Percentiles rank a stretch among this genome's conserved stretches.
These are phyloP conservation scores for Ochlodes sylvanus DNA, from an alignment of 2,888 invertebrate species.

Conservation along the genomic window DNA sequence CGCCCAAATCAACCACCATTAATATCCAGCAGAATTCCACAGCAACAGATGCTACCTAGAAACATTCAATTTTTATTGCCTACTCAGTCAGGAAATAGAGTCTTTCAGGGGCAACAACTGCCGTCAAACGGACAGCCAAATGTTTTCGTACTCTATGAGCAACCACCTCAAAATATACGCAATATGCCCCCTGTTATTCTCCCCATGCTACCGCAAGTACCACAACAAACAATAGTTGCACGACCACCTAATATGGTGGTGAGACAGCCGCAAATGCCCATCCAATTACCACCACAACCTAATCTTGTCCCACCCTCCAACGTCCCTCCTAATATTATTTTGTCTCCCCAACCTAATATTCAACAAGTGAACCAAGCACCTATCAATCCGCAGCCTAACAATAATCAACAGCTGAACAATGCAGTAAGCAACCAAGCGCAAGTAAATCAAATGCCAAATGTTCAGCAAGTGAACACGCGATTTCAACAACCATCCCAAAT, in stretches of 20 bases:
- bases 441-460: slow-evolving; percentile 1
- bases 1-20: slow-evolving; percentile 5
- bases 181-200: slow-evolving; percentile 9
- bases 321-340: not conserved
- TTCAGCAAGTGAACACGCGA: slow-evolving; percentile 14
- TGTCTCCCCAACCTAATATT: slow-evolving; percentile 14
- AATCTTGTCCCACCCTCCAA: slow-evolving; percentile 11
- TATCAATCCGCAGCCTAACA: slow-evolving; percentile 2
- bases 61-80: slow-evolving; percentile 20
- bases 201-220: slow-evolving; percentile 2
- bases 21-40: slow-evolving; percentile 2
- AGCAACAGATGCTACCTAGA: slow-evolving; percentile 15
- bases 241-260: slow-evolving; percentile 16
- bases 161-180: slow-evolving; percentile 36
- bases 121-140: slow-evolving; percentile 41
- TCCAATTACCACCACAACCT: slow-evolving; percentile 20
- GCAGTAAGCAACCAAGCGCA: slow-evolving; percentile 4
- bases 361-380: slow-evolving; percentile 6
- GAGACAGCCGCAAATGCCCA: slow-evolving; percentile 21
- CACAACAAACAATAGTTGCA: not conserved
- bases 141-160: slow-evolving; percentile 45
- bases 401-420: not conserved
- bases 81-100: slow-evolving; percentile 23
- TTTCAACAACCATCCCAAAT: slow-evolving; percentile 11
- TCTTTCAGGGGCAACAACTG: slow-evolving; percentile 37